phyloP scores from a whole-genome alignment of 2,797 vertebrate species.

The Leucoraja ocellata region DNA sequence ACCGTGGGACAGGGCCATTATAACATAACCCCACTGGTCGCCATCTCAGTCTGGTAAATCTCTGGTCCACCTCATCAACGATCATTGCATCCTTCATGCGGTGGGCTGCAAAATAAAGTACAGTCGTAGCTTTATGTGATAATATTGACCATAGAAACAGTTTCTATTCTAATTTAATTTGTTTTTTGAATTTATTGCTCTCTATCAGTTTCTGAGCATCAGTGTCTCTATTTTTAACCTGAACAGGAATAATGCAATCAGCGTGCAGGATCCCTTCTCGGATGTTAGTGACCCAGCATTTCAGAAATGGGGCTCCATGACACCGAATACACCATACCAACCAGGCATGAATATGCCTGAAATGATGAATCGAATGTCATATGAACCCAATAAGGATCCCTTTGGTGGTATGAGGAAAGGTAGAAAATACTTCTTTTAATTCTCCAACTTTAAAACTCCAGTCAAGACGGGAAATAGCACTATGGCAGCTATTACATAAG shows the following conservation, averaged over 20 bases:
- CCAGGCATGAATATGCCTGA: slow-evolving; percentile 71
- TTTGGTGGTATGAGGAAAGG: slow-evolving; percentile 79
- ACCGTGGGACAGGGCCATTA: not conserved
- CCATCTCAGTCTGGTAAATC: not conserved
- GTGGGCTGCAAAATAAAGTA: not conserved
- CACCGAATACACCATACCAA: slow-evolving; percentile 77
- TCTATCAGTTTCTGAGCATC: not conserved
- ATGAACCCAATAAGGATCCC: slow-evolving; percentile 79
- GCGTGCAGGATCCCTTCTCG: slow-evolving; percentile 83
- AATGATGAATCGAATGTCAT: slow-evolving; percentile 82
- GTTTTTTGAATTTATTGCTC: not conserved
- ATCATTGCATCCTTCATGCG: not conserved
- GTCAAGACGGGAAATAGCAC: not conserved
- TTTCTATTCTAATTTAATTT: slow-evolving; percentile 6
- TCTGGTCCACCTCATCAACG: not conserved
- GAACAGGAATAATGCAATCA: slow-evolving; percentile 70
- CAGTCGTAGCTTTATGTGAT: not conserved
- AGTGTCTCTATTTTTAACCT: slow-evolving; percentile 37
- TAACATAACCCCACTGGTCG: not conserved
- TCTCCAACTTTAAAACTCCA: not conserved
- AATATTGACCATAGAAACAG: not conserved
- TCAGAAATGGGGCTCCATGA: slow-evolving; percentile 75
- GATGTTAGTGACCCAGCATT: slow-evolving; percentile 77
- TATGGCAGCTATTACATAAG: not conserved
- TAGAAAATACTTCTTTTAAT: slow-evolving; percentile 48